Base-by-base conservation (phyloP, 1,140 invertebrate species). In the Piezodorus guildinii region DNA sequence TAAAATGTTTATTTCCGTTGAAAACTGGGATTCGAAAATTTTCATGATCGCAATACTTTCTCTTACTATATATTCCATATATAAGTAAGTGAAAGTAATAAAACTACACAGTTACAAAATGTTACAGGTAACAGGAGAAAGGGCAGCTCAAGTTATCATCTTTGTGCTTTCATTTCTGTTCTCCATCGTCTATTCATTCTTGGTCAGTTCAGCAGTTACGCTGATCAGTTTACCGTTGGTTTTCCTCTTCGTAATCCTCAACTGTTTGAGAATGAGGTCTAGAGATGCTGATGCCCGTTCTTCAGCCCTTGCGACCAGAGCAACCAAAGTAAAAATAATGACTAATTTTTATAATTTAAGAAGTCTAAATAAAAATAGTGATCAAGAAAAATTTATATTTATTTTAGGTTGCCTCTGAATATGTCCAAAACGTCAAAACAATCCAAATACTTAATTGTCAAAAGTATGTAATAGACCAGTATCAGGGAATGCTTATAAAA, bases 391-490 rank as follows among this genome's bases (percentile, higher is more conserved):
- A 9, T 44, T 44, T 44, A 10, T 16, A 10, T 44, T 10, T 44
- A 49, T 65, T 61, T 61, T 67, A 85, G 82, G 77, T 88, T 68
- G 86, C 88, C 2, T 84, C 85, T 51, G 88, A 91, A 75, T 83
- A 83, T 17, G 83, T 91, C n/a, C 79, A 82, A 27, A 90, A 88
- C 70, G 84, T 91, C 5, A 75, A 85, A 68, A 91, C 89, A 2
- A 87, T 91, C 2, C 86, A 83, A 16, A 17, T n/a, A n/a, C n/a
- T n/a, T n/a, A n/a, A n/a, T n/a, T n/a, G n/a, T n/a, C n/a, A n/a
- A n/a, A n/a, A n/a, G 6, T 17, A 51, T 51, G 49, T 51, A 17
- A 51, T 51, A 9, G 6, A 14, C 6, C 9, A 12, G 19, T 51
- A 51, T 51, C 9, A 51, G 19, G 19, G 17, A 19, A n/a, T 51